Evolutionary conservation across 2,113 vertebrate species (phyloP).

Genomic region (Tricholaema leucomelas): DNA sequence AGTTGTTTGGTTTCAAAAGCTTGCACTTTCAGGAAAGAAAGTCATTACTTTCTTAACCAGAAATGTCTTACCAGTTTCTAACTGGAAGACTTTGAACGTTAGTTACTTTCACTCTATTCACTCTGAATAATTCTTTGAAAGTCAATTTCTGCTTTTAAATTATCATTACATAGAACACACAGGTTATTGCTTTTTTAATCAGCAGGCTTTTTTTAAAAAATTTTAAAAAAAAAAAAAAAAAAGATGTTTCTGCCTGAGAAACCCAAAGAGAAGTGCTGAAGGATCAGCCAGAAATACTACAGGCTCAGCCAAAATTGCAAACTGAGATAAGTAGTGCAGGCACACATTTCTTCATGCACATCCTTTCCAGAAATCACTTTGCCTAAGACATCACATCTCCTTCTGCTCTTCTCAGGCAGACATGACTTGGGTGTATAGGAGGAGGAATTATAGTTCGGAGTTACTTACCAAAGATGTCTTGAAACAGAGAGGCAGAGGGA

Average conservation of each 20-base stretch:
- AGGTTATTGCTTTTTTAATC: background rate
- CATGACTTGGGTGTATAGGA: background rate
- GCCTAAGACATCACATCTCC: background rate
- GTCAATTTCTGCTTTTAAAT: background rate
- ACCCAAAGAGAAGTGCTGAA: background rate
- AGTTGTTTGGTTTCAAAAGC: background rate
- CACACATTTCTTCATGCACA: background rate
- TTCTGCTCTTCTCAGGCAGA: background rate
- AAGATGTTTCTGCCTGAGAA: background rate
- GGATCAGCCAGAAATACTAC: background rate
- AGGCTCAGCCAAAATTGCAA: background rate
- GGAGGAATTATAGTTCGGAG: background rate
- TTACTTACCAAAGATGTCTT: background rate
- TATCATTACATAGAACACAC: background rate
- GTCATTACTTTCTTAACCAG: background rate
- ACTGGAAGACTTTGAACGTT: background rate
- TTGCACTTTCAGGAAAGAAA: background rate
- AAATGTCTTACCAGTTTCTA: background rate
- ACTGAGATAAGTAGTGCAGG: background rate
- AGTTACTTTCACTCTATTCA: background rate
- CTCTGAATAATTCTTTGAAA: background rate
- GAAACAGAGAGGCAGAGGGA: background rate
- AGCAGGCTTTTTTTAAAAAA: background rate
- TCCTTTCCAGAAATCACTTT: background rate
- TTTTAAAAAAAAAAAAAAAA: no score